phyloP scores from a whole-genome alignment of 92 coral and sea anemone genomes.

The Micromussa lordhowensis region DNA sequence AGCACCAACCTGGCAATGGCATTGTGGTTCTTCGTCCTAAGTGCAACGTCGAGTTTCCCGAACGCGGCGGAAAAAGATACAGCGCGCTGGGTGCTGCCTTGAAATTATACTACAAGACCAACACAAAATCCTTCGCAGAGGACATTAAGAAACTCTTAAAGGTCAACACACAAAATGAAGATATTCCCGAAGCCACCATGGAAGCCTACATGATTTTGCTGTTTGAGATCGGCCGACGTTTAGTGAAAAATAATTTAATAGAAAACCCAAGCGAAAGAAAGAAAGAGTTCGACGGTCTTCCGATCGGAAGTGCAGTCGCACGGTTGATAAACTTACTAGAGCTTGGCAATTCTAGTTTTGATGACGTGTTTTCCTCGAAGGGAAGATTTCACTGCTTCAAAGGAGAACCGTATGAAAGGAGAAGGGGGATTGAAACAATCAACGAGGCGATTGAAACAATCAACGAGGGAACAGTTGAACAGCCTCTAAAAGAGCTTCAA shows the following conservation, averaged over 20 bases:
- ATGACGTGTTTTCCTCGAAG: not conserved
- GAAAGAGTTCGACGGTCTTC: slow-evolving; percentile 25
- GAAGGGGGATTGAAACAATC: not conserved
- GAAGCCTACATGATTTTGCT: slow-evolving; percentile 29
- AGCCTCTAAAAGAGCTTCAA: not conserved
- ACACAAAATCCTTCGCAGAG: slow-evolving; percentile 1
- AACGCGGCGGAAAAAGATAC: not conserved
- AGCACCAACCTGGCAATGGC: slow-evolving; percentile 33
- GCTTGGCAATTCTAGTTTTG: not conserved
- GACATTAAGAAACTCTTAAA: slow-evolving; percentile 2
- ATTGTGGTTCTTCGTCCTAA: not conserved
- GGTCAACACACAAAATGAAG: not conserved
- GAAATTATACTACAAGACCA: not conserved
- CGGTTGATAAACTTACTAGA: not conserved
- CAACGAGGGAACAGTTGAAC: not conserved
- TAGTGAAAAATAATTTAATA: not conserved
- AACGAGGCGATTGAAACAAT: not conserved
- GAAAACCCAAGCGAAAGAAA: slow-evolving; percentile 13
- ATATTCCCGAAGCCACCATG: slow-evolving; percentile 2
- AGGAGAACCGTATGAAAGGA: not conserved
- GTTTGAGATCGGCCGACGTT: slow-evolving; percentile 59
- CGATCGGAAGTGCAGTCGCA: slow-evolving; percentile 41
- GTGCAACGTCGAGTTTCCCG: not conserved
- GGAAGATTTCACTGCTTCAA: slow-evolving; percentile 30
- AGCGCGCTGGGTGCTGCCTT: slow-evolving; percentile 10